Conservation (phyloP, 2,888 invertebrate genomes). For the Alitta virens region DNA sequence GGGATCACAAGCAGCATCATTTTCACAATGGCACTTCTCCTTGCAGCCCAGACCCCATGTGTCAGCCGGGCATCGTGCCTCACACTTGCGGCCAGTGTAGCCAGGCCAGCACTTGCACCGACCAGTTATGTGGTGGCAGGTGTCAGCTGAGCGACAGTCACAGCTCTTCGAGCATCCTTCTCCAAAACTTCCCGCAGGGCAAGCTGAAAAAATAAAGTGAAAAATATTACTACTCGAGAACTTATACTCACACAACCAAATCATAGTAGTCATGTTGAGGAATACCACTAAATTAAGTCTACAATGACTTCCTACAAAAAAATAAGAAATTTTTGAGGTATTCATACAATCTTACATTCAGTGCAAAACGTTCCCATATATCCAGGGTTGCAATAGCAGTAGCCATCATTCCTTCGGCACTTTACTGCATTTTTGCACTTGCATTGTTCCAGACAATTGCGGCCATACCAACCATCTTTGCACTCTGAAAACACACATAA, state of each 20-base stretch:
- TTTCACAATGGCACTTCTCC: conserved; percentile 14
- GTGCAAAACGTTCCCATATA: conserved; percentile 23
- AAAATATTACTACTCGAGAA: background rate
- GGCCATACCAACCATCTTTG: conserved; percentile 57
- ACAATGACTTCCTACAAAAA: too few species aligned
- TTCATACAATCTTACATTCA: conserved; percentile 15
- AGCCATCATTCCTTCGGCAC: conserved; percentile 38
- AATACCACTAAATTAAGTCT: too few species aligned
- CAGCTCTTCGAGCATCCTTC: conserved; percentile 22
- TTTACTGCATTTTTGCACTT: background rate
- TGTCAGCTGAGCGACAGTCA: conserved; percentile 16
- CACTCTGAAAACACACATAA: conserved; percentile 19
- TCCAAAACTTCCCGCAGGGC: conserved; percentile 26
- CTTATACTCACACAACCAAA: too few species aligned
- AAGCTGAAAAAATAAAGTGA: conserved; percentile 19
- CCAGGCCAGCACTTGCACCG: conserved; percentile 14
- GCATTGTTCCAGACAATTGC: conserved; percentile 5
- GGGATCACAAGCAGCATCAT: conserved; percentile 9
- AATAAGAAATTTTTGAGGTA: too few species aligned
- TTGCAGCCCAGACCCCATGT: conserved; percentile 12
- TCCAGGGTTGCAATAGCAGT: conserved; percentile 38
- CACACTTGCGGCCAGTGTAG: conserved; percentile 31
- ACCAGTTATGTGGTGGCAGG: conserved; percentile 13
- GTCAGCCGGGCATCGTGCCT: conserved; percentile 14
- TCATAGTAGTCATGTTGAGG: too few species aligned